Evolutionary conservation across 2,888 invertebrate genomes (phyloP).

Genomic region (Limnephilus auricula): DNA sequence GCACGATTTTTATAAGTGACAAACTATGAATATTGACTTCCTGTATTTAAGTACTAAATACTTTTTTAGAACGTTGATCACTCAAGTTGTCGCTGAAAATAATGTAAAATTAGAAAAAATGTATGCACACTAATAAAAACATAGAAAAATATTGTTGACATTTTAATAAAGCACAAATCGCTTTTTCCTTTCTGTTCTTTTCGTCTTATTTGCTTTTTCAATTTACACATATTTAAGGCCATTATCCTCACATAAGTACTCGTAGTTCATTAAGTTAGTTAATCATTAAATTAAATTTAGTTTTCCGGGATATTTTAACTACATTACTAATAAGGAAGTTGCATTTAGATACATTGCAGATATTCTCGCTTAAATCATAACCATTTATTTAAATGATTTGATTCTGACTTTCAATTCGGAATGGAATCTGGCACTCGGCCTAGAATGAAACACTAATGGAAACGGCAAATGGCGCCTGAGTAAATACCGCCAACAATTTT

Average conservation of each 20-base stretch:
- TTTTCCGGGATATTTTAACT: neutral
- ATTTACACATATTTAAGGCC: too few species aligned
- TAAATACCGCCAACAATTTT: constrained; percentile 61
- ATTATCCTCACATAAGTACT: neutral
- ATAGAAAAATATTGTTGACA: neutral
- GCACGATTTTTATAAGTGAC: constrained; percentile 3
- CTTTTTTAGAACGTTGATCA: neutral
- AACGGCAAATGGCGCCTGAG: constrained; percentile 57
- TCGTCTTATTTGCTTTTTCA: neutral
- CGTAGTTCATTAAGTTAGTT: too few species aligned
- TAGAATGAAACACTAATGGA: constrained; percentile 58
- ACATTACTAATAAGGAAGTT: neutral
- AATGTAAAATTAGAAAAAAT: neutral
- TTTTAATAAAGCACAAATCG: neutral
- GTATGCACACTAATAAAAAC: neutral
- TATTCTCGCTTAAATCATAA: constrained; percentile 20
- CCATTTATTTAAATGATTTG: constrained; percentile 50
- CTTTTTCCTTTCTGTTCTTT: neutral
- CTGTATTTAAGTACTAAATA: neutral
- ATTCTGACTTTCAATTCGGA: constrained; percentile 29
- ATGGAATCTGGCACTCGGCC: constrained; percentile 12
- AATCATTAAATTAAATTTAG: neutral
- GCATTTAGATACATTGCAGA: neutral
- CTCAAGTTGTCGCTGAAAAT: neutral
- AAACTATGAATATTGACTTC: neutral